Conservation (phyloP, 2,113 vertebrate genomes). For the Agapornis roseicollis region DNA sequence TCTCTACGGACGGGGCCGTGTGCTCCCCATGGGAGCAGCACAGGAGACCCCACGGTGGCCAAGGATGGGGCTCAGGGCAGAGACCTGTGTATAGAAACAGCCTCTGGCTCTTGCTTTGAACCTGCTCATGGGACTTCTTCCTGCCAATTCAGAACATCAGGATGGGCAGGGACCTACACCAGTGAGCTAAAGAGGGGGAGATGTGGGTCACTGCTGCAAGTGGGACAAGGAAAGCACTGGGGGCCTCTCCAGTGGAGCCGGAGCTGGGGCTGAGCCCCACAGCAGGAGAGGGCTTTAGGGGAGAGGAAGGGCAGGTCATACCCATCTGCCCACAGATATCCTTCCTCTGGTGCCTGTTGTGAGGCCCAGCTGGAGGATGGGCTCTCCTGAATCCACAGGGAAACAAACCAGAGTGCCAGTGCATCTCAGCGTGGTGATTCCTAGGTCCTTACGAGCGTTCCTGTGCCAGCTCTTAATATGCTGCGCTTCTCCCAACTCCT, state of each 20-base stretch:
- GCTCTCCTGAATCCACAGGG: background rate
- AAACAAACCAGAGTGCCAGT: background rate
- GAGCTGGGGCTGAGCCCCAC: background rate
- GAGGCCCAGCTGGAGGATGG: rapidly evolving
- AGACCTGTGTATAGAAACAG: rapidly evolving
- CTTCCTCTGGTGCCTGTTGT: background rate
- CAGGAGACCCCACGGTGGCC: rapidly evolving
- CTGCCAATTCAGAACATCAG: background rate
- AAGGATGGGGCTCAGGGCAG: background rate
- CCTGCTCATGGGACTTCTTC: rapidly evolving
- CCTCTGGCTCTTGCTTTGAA: background rate
- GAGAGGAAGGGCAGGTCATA: background rate
- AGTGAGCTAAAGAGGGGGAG: background rate
- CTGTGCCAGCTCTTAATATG: background rate
- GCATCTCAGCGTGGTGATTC: rapidly evolving
- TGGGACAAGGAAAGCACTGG: background rate
- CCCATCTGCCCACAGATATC: background rate
- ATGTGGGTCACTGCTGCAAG: background rate
- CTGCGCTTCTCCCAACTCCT: background rate
- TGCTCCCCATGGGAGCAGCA: rapidly evolving
- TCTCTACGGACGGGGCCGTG: rapidly evolving
- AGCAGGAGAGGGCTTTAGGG: background rate
- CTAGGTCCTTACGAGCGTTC: background rate
- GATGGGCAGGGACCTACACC: background rate
- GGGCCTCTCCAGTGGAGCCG: background rate